Percentiles rank a stretch among this genome's conserved stretches.
Evolutionary conservation across 1,140 invertebrate species (phyloP).

Genomic region (Drosophila ercepeae): DNA sequence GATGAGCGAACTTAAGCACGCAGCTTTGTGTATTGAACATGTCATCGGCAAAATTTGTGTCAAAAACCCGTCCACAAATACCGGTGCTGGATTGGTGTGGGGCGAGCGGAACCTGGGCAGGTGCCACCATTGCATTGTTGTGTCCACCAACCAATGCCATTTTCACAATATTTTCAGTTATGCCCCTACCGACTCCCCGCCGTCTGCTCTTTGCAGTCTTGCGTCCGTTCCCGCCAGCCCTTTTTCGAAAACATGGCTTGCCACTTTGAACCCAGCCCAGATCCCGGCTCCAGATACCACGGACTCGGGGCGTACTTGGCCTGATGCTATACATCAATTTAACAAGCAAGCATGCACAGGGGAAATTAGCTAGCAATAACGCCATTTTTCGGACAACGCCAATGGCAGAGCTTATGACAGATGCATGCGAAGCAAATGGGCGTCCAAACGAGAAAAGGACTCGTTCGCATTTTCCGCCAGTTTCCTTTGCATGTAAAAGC

Average conservation of each 20-base stretch:
- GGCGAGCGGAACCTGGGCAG: neutral
- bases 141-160: conserved; percentile 51
- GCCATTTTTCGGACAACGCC: conserved; percentile 63
- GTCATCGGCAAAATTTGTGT: conserved; percentile 78
- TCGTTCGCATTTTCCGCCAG: conserved; percentile 6
- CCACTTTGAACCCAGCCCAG: conserved; percentile 35
- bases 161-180: conserved; percentile 74
- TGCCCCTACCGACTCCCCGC: conserved; percentile 18
- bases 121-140: conserved; percentile 50
- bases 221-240: neutral
- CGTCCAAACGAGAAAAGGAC: neutral
- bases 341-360: conserved; percentile 80
- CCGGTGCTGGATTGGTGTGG: conserved; percentile 7
- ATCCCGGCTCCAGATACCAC: neutral
- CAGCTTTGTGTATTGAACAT: conserved; percentile 80
- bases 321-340: conserved; percentile 71
- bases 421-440: conserved; percentile 11
- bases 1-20: conserved; percentile 70
- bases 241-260: conserved; percentile 45
- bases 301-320: conserved; percentile 22
- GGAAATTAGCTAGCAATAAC: conserved; percentile 77
- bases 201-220: no score
- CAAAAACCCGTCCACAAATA: conserved; percentile 68
- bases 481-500: neutral
- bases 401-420: conserved; percentile 48